Conservation (phyloP, 2,888 invertebrate genomes). For the Acleris laterana region DNA sequence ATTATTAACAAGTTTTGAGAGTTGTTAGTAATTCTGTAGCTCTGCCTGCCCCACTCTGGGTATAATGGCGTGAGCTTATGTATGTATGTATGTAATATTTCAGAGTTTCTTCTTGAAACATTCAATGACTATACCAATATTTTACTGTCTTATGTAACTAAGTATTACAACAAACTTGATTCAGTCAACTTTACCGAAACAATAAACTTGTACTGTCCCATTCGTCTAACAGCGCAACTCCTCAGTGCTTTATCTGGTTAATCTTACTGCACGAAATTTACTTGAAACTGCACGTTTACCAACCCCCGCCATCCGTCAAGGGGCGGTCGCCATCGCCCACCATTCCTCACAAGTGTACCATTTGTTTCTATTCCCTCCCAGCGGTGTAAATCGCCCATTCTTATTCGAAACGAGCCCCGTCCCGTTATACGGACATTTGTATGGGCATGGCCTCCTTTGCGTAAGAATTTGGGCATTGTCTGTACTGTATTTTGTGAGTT, state of each 20-base stretch:
- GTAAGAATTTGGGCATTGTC: conserved; percentile 39
- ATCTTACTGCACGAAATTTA: conserved; percentile 19
- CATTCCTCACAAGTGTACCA: conserved; percentile 45
- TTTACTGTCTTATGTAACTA: no score
- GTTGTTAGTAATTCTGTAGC: no score
- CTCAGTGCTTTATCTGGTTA: conserved; percentile 2
- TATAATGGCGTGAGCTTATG: no score
- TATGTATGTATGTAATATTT: no score
- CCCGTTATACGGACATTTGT: conserved; percentile 42
- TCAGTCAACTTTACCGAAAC: neutral
- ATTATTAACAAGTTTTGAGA: no score
- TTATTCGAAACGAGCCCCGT: conserved; percentile 49
- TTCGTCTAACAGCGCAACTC: neutral
- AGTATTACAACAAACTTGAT: no score
- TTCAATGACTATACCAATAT: no score
- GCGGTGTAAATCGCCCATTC: conserved; percentile 52
- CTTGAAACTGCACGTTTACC: conserved; percentile 34
- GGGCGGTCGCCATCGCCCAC: conserved; percentile 37
- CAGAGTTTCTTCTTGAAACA: no score
- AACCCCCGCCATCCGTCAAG: conserved; percentile 38
- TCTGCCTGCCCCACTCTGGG: no score
- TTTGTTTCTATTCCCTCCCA: conserved; percentile 51
- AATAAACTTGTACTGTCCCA: neutral
- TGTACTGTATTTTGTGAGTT: conserved; percentile 24
- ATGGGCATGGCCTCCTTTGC: conserved; percentile 41